These are phyloP conservation scores for Camponotus vicinus DNA, from an alignment of 1,140 invertebrate genomes.

Conservation along the genomic window DNA sequence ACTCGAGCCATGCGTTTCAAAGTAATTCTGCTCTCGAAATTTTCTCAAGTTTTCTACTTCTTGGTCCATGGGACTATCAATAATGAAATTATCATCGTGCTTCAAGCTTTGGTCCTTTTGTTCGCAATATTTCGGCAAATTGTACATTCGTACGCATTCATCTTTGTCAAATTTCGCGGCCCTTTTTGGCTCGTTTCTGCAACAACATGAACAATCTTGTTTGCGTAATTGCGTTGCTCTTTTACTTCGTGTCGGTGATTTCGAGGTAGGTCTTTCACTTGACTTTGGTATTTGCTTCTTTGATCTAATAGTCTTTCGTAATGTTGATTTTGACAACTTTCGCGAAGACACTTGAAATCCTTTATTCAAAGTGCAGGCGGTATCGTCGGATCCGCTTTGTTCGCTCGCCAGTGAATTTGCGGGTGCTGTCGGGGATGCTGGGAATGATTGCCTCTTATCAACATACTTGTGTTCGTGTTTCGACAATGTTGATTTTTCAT, in stretches of 20 bases:
- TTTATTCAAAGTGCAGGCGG: neutral
- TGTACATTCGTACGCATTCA: neutral
- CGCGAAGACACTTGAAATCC: slow-evolving; percentile 28
- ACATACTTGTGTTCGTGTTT: neutral
- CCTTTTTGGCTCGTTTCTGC: slow-evolving; percentile 9
- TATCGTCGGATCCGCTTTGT: neutral
- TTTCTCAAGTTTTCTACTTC: slow-evolving; percentile 70
- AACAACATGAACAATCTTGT: slow-evolving; percentile 12
- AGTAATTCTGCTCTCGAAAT: slow-evolving; percentile 82
- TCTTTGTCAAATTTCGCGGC: neutral
- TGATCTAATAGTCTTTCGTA: slow-evolving; percentile 52
- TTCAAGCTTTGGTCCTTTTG: neutral
- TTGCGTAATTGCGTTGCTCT: neutral
- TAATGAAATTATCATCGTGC: neutral
- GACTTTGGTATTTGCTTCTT: slow-evolving; percentile 43
- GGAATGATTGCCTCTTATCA: neutral
- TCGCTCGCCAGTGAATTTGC: neutral
- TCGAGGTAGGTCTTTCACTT: slow-evolving; percentile 37
- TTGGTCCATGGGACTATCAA: slow-evolving; percentile 27
- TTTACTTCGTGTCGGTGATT: slow-evolving; percentile 39
- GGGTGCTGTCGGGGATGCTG: neutral
- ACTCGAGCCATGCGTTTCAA: slow-evolving; percentile 81
- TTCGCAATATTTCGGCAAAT: slow-evolving; percentile 22
- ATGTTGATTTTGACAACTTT: slow-evolving; percentile 43
- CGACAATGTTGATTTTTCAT: neutral